A percentile compares a stretch with the other conserved stretches of the same genome.
These are phyloP conservation scores for Lacerta bilineata DNA, from an alignment of 2,797 vertebrate species.

Conservation along the genomic window DNA sequence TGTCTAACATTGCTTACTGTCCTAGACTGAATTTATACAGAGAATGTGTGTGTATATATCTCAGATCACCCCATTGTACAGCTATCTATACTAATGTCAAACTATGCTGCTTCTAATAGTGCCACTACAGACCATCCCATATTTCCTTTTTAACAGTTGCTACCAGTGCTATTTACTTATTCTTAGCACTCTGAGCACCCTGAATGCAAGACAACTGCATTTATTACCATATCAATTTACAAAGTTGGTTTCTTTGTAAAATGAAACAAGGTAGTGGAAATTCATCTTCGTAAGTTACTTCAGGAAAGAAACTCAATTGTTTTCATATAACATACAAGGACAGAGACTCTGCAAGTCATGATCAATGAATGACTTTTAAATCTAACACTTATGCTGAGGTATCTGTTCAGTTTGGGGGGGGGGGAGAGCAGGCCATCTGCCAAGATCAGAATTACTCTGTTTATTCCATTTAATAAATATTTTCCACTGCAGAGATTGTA, in stretches of 20 bases:
- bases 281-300: not conserved
- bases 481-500: not conserved
- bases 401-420: constrained; percentile 6
- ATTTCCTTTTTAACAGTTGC: not conserved
- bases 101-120: not conserved
- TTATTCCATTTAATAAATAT: not conserved
- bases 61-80: too few relatives aligned
- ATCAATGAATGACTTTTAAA: not conserved
- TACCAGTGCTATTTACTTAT: not conserved
- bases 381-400: not conserved
- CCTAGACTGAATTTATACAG: not conserved
- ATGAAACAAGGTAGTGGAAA: too few relatives aligned
- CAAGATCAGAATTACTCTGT: not conserved
- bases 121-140: not conserved
- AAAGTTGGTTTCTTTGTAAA: not conserved
- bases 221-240: not conserved
- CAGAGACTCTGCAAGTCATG: not conserved
- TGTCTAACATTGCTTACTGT: not conserved
- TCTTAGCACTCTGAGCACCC: not conserved
- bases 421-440: not conserved
- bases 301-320: not conserved
- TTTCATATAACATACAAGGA: not conserved
- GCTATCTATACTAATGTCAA: not conserved
- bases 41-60: not conserved
- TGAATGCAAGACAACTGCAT: not conserved